Base-by-base conservation (phyloP, 2,888 invertebrate genomes). In the Cremastinae sp. region DNA sequence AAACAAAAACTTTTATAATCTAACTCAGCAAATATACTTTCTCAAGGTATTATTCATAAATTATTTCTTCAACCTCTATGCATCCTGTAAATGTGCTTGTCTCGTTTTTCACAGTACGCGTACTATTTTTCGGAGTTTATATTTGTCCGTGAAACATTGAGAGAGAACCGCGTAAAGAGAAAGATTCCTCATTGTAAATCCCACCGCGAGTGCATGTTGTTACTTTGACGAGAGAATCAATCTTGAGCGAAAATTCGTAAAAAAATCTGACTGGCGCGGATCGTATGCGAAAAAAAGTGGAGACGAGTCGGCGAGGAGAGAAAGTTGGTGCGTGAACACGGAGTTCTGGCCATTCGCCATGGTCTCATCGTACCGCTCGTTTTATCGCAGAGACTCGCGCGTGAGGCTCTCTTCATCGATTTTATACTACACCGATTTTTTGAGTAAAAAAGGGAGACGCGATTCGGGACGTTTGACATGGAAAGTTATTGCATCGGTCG, bases 331-430 rank as follows among this genome's bases (percentile, higher is more conserved):
- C 72, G 58, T 72, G 68, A 76, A 76, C 62, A 72, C 28, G 62
- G 47, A 62, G 49, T 72, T 75, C 71, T 75, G 71, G 75, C 75
- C 53, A 64, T 69, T 62, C 59, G 75, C 72, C 72, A 72, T 58
- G 62, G 72, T 73, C 75, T n/a, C n/a, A 69, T 68, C 69, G 64
- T 68, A 43, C 68, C 65, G 64, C 69, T 58, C 53, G 68, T 68
- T 76, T 28, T 68, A 61, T 72, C 68, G 34, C 56, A 59, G 51
- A 72, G 62, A 68, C 72, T 2, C 56, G 72, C 66, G 69, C 56
- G 76, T 72, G 72, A 68, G 69, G 69, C 58, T 69, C 61, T 62
- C 49, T 28, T 38, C 70, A 47, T 69, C 73, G 64, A 53, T 28
- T 20, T 59, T 64, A 54, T 28, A 49, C 16, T 65, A 51, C 34